These are phyloP conservation scores for Nestor notabilis DNA, from an alignment of 2,113 vertebrate species.

Conservation along the genomic window DNA sequence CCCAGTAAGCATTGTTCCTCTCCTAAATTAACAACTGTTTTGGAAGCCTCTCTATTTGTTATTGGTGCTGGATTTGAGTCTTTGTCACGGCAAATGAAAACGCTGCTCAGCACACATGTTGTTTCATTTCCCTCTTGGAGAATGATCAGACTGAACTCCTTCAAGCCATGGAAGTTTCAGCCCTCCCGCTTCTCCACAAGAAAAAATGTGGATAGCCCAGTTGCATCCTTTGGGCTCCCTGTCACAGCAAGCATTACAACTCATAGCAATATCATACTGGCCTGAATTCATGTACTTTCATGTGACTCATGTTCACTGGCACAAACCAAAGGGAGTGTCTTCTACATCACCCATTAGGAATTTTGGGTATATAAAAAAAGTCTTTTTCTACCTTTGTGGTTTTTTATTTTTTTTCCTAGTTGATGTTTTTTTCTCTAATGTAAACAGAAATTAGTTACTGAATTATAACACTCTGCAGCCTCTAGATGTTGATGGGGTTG, in stretches of 20 bases:
- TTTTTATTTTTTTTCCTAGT: background rate
- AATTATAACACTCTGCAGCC: background rate
- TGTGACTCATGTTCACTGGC: constrained; percentile 31
- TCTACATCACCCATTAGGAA: constrained; percentile 33
- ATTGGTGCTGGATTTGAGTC: background rate
- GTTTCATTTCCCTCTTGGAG: background rate
- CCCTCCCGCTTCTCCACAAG: background rate
- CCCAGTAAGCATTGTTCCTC: background rate
- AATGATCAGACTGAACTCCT: background rate
- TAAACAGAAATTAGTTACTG: background rate
- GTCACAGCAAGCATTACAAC: background rate
- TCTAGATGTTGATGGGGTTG: background rate
- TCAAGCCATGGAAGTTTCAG: background rate
- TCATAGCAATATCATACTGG: background rate
- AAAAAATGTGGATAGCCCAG: background rate
- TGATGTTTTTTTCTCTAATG: background rate
- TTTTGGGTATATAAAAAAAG: background rate
- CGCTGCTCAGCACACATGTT: background rate
- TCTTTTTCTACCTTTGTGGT: background rate
- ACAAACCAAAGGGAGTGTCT: constrained; percentile 40
- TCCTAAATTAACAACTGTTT: background rate
- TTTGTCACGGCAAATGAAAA: background rate
- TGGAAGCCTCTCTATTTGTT: background rate
- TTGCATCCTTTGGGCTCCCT: background rate
- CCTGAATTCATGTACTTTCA: constrained; percentile 10